phyloP scores from a whole-genome alignment of 2,888 invertebrate species.

The Sarcophaga carnaria region DNA sequence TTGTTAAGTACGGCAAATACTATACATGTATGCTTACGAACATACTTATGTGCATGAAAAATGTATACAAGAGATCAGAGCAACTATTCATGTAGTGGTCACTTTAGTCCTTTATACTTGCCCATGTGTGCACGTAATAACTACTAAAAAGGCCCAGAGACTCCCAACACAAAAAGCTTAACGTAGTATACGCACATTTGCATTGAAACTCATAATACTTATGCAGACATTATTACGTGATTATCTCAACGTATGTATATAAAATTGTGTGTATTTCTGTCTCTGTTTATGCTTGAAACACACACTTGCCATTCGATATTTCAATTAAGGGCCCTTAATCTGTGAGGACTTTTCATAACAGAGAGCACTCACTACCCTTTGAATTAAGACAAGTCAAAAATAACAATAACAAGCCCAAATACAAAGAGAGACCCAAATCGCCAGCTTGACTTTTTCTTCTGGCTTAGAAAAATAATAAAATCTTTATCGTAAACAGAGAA shows the following conservation, averaged over 20 bases:
- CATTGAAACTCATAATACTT: neutral
- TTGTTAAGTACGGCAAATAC: neutral
- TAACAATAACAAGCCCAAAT: neutral
- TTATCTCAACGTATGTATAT: no score
- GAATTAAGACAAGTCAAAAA: slow-evolving; percentile 14
- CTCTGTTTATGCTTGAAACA: neutral
- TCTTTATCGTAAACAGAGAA: no score
- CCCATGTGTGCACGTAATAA: slow-evolving; percentile 48
- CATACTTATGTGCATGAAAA: no score
- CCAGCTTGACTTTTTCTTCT: neutral
- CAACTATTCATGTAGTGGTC: no score
- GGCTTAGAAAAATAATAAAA: neutral
- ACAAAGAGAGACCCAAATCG: slow-evolving; percentile 3
- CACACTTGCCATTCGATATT: slow-evolving; percentile 57
- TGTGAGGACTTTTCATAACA: slow-evolving; percentile 56
- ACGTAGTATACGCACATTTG: slow-evolving; percentile 3
- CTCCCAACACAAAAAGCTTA: slow-evolving; percentile 37
- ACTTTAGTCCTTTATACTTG: no score
- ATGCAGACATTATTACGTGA: slow-evolving; percentile 38
- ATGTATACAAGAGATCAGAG: no score
- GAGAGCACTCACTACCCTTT: slow-evolving; percentile 22
- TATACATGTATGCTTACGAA: no score
- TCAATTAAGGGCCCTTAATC: slow-evolving; percentile 55
- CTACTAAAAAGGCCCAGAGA: slow-evolving; percentile 32
- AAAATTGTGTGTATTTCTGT: no score